phyloP scores from a whole-genome alignment of 1,140 invertebrate species.

The Hyphantria cunea region DNA sequence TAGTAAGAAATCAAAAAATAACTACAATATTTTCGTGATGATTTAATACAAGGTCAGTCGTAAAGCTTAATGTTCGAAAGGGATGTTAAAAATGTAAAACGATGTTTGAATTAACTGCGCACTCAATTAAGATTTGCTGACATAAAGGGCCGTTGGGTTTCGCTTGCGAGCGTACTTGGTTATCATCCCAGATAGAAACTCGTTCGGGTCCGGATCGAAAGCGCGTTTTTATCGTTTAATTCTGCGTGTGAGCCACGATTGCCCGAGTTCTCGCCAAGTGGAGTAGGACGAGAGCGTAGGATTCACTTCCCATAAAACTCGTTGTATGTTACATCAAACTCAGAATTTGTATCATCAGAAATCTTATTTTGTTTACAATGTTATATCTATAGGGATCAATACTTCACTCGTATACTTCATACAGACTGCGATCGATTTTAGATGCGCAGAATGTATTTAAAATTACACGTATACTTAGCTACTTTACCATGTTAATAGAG shows the following conservation, averaged over 20 bases:
- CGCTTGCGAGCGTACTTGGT: conserved; percentile 43
- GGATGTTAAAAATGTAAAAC: conserved; percentile 5
- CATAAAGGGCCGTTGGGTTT: conserved; percentile 32
- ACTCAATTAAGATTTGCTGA: conserved; percentile 16
- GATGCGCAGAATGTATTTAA: too few species aligned
- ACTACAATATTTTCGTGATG: background rate
- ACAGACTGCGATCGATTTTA: too few species aligned
- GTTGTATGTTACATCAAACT: background rate
- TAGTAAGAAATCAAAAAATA: background rate
- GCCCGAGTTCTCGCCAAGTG: conserved; percentile 42
- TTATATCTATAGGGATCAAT: too few species aligned
- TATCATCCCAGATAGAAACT: conserved; percentile 61
- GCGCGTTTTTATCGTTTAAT: conserved; percentile 60
- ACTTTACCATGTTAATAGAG: too few species aligned
- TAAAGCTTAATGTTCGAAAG: background rate
- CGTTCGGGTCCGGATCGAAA: conserved; percentile 63
- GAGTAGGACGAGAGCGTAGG: conserved; percentile 42
- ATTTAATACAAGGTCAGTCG: background rate
- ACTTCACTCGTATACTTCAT: too few species aligned
- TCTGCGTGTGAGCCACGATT: conserved; percentile 44
- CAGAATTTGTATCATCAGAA: background rate
- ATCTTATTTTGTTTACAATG: background rate
- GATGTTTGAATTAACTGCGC: conserved; percentile 11
- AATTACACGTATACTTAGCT: too few species aligned
- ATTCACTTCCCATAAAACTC: conserved; percentile 17